These are phyloP conservation scores for Copidosoma floridanum DNA, from an alignment of 1,140 invertebrate genomes.

Conservation along the genomic window DNA sequence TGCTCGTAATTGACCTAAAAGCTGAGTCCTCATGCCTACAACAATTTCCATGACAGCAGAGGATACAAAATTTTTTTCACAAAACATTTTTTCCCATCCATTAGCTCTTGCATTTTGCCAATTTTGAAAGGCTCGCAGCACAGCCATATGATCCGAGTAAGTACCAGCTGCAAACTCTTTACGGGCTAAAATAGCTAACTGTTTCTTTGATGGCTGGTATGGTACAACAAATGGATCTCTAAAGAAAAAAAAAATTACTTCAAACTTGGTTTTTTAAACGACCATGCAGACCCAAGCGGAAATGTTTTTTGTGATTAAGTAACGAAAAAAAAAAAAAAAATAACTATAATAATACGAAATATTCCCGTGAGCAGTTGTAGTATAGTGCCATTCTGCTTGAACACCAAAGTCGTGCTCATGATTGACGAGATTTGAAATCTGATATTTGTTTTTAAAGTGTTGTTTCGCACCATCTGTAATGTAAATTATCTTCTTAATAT, in stretches of 20 bases:
- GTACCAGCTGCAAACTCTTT: constrained; percentile 73
- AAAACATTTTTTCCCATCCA: constrained; percentile 72
- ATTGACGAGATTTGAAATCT: no score
- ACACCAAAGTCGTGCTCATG: no score
- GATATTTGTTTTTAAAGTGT: no score
- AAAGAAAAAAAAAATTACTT: constrained; percentile 34
- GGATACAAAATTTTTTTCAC: constrained; percentile 77
- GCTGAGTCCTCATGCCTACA: constrained; percentile 70
- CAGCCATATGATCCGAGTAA: constrained; percentile 88
- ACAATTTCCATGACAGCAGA: constrained; percentile 86
- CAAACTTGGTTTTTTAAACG: neutral
- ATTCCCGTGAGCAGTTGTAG: no score
- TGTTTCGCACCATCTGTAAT: no score
- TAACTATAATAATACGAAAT: no score
- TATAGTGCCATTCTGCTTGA: no score
- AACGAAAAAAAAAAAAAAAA: neutral
- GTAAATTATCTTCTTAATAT: no score
- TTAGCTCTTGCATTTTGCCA: constrained; percentile 69
- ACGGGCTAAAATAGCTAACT: constrained; percentile 61
- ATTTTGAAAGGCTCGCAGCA: constrained; percentile 83
- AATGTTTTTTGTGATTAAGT: no score
- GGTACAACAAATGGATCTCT: constrained; percentile 82
- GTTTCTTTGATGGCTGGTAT: constrained; percentile 64
- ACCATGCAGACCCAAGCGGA: neutral
- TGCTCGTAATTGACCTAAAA: constrained; percentile 82